Evolutionary conservation across 2,888 invertebrate species (phyloP).

Genomic region (Oscheius onirici): DNA sequence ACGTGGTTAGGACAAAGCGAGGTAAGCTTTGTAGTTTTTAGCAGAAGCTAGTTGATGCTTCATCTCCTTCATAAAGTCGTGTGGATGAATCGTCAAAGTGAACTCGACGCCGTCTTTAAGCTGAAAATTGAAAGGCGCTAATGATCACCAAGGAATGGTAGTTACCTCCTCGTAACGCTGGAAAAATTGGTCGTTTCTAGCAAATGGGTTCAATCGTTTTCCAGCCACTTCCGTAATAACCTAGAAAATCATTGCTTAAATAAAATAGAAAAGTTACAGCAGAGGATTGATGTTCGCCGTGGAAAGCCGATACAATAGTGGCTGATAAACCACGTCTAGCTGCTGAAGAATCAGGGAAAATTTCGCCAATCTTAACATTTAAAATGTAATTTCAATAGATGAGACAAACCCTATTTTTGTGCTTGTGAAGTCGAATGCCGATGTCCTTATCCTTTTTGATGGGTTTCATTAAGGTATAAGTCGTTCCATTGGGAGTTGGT

Average conservation of each 20-base stretch:
- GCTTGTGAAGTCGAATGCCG: conserved; percentile 20
- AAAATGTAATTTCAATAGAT: background rate
- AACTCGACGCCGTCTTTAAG: conserved; percentile 20
- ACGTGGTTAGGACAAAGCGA: background rate
- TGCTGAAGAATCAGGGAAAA: conserved; percentile 10
- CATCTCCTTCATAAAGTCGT: conserved; percentile 26
- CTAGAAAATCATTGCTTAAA: too few species aligned
- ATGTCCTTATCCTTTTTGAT: conserved; percentile 20
- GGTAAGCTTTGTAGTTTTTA: conserved; percentile 18
- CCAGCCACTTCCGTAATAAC: conserved; percentile 29
- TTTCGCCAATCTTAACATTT: conserved; percentile 11
- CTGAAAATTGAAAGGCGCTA: background rate
- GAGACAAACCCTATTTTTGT: conserved; percentile 29
- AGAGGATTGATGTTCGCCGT: conserved; percentile 19
- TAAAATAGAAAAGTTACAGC: too few species aligned
- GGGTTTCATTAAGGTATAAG: conserved; percentile 6
- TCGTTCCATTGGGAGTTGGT: conserved; percentile 13
- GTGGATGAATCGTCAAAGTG: conserved; percentile 23
- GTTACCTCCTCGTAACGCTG: conserved; percentile 11
- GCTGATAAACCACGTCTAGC: conserved; percentile 10
- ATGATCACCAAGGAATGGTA: background rate
- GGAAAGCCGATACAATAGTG: conserved; percentile 12
- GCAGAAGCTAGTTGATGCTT: conserved; percentile 7
- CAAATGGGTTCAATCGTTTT: conserved; percentile 24
- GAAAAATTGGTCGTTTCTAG: conserved; percentile 25